Percentiles rank a stretch among this genome's conserved stretches.
These are phyloP conservation scores for Odontocerum albicorne DNA, from an alignment of 2,888 invertebrate genomes.

Conservation along the genomic window DNA sequence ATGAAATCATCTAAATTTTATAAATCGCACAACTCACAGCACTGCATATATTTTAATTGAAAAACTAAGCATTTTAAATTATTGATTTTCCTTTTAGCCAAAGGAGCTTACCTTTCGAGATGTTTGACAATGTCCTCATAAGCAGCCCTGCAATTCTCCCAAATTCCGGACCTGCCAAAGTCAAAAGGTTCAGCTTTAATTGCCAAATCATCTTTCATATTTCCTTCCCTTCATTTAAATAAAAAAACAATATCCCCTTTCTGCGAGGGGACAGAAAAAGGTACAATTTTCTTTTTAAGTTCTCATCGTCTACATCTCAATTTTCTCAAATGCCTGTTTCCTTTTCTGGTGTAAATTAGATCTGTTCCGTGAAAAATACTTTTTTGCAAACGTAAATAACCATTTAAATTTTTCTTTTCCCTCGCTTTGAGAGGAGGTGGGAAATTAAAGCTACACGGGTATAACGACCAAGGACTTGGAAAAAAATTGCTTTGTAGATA, in stretches of 20 bases:
- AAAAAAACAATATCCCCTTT: slow-evolving; percentile 17
- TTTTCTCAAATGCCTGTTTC: slow-evolving; percentile 33
- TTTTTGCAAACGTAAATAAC: slow-evolving; percentile 37
- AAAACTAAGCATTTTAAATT: too few relatives aligned
- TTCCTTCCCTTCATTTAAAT: slow-evolving; percentile 19
- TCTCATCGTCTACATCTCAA: slow-evolving; percentile 33
- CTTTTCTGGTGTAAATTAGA: slow-evolving; percentile 36
- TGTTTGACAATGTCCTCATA: slow-evolving; percentile 96
- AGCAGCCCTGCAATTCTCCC: slow-evolving; percentile 94
- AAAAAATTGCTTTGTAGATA: slow-evolving; percentile 33
- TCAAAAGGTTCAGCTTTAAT: slow-evolving; percentile 38
- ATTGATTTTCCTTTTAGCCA: slow-evolving; percentile 2
- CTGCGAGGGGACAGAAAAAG: slow-evolving; percentile 2
- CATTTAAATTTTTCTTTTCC: slow-evolving; percentile 33
- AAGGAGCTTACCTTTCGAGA: slow-evolving; percentile 81
- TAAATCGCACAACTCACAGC: too few relatives aligned
- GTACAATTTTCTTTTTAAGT: slow-evolving; percentile 21
- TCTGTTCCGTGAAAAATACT: slow-evolving; percentile 34
- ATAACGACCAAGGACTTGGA: slow-evolving; percentile 21
- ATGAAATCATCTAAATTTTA: too few relatives aligned
- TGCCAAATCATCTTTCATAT: slow-evolving; percentile 33
- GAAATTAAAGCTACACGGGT: slow-evolving; percentile 33
- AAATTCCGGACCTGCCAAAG: slow-evolving; percentile 77
- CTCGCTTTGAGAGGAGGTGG: slow-evolving; percentile 28
- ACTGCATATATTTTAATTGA: too few relatives aligned